phyloP scores from a whole-genome alignment of 2,113 vertebrate species.

The Indri indri region DNA sequence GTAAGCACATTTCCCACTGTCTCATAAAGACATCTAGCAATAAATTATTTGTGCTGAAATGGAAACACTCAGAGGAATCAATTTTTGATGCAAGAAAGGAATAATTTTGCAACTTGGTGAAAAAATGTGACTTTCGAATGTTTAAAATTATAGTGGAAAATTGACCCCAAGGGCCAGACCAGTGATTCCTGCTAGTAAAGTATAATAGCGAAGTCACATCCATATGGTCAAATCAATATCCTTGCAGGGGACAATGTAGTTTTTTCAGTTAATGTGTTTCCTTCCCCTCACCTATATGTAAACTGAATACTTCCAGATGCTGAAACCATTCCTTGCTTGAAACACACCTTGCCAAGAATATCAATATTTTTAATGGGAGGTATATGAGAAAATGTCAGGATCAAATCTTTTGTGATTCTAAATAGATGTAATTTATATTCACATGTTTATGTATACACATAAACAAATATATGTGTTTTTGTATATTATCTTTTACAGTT shows the following conservation, averaged over 20 bases:
- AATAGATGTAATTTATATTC: neutral
- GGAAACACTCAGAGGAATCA: conserved; percentile 37
- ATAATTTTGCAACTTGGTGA: conserved; percentile 36
- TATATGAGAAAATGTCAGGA: neutral
- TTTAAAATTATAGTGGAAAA: conserved; percentile 52
- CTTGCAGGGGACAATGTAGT: neutral
- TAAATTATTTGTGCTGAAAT: conserved; percentile 57
- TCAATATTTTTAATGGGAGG: neutral
- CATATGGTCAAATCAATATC: neutral
- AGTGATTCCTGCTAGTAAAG: conserved; percentile 7
- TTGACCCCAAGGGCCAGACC: neutral
- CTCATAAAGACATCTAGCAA: conserved; percentile 29
- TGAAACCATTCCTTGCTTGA: neutral
- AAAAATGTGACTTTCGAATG: conserved; percentile 34
- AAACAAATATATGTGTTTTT: neutral
- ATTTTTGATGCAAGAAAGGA: conserved; percentile 46
- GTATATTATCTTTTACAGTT: neutral
- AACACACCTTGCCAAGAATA: neutral
- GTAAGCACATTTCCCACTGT: conserved; percentile 53
- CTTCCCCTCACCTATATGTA: neutral
- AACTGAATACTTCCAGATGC: conserved; percentile 14
- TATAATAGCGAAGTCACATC: neutral
- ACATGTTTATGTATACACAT: neutral
- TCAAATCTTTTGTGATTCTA: neutral
- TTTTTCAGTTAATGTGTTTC: conserved; percentile 23